Evolutionary conservation across 2,797 vertebrate genomes (phyloP).

Genomic region (Cyprinella venusta): DNA sequence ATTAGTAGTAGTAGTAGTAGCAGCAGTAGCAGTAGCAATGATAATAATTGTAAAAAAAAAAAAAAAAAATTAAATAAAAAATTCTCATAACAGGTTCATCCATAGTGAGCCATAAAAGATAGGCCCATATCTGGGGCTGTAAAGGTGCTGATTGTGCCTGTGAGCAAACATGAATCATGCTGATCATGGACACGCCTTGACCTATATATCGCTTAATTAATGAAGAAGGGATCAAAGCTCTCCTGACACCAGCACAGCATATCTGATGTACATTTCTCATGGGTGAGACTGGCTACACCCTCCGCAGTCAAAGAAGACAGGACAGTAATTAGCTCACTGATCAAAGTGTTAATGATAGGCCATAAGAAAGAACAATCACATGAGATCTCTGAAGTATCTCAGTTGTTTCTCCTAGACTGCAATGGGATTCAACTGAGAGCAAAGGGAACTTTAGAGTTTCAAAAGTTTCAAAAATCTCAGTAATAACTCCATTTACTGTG

Average conservation of each 20-base stretch:
- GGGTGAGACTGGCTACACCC: constrained; percentile 3
- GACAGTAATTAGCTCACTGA: constrained; percentile 23
- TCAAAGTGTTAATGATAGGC: constrained; percentile 34
- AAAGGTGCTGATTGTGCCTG: constrained; percentile 17
- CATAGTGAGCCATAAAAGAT: not conserved
- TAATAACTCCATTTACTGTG: not conserved
- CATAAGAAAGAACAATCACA: not conserved
- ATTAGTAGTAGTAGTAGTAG: not conserved
- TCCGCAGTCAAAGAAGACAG: constrained; percentile 16
- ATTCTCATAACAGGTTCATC: not conserved
- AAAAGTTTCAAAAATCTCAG: not conserved
- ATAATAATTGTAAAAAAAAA: not conserved
- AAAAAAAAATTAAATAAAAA: not conserved
- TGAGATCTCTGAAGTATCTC: not conserved
- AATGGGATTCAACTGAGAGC: too few species aligned
- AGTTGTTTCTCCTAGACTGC: not conserved
- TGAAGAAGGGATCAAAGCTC: constrained; percentile 28
- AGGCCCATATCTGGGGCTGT: not conserved
- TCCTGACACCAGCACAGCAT: constrained; percentile 7
- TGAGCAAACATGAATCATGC: constrained; percentile 28
- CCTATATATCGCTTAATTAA: constrained; percentile 16
- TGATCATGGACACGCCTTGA: not conserved
- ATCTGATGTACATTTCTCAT: constrained; percentile 21
- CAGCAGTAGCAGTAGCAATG: not conserved
- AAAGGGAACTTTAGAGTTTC: not conserved